Percentiles rank a stretch among this genome's conserved stretches.
These are phyloP conservation scores for Syrmaticus mikado DNA, from an alignment of 2,113 vertebrate genomes.

Conservation along the genomic window DNA sequence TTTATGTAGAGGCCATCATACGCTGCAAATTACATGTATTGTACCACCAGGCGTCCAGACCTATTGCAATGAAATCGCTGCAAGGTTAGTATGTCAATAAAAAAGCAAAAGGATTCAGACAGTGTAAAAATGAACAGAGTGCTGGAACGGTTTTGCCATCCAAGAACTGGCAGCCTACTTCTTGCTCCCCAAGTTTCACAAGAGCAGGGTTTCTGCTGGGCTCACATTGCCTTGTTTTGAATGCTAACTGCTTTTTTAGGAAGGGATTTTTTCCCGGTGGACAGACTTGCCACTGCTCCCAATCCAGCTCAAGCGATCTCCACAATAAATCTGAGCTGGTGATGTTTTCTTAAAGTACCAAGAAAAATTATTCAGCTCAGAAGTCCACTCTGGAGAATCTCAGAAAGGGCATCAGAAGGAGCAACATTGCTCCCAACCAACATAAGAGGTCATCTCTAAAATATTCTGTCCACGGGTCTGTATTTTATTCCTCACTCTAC, in stretches of 20 bases:
- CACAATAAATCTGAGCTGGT: background rate
- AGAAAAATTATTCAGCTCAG: background rate
- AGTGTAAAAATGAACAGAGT: background rate
- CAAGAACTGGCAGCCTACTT: background rate
- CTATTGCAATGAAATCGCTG: fast-evolving
- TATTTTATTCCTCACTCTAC: background rate
- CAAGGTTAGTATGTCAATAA: background rate
- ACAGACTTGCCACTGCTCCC: background rate
- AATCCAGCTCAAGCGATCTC: fast-evolving
- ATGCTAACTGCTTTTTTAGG: background rate
- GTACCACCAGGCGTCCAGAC: background rate
- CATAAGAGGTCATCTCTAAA: background rate
- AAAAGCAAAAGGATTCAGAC: background rate
- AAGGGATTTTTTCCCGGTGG: background rate
- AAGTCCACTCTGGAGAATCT: background rate
- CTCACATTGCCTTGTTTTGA: background rate
- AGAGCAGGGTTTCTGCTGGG: background rate
- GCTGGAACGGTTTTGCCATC: background rate
- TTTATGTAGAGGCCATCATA: background rate
- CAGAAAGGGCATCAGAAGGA: background rate
- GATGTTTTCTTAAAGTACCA: background rate
- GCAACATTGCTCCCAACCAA: background rate
- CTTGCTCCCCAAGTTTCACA: background rate
- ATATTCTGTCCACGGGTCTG: background rate
- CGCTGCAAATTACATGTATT: fast-evolving